Evolutionary conservation across 1,140 invertebrate species (phyloP).

Genomic region (Caenorhabditis tropicalis): DNA sequence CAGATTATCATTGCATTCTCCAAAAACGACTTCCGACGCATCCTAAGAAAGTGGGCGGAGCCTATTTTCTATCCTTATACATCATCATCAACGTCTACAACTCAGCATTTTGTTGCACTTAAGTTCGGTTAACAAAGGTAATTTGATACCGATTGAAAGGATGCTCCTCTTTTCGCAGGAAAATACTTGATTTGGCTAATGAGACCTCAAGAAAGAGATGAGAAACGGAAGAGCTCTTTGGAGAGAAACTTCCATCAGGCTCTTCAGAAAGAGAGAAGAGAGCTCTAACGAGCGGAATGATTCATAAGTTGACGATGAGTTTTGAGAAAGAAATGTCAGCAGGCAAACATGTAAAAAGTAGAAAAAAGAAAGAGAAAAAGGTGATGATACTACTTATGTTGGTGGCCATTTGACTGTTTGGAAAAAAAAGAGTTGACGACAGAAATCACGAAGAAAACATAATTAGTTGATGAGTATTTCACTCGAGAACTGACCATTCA

Average conservation of each 20-base stretch:
- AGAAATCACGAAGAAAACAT: too few species aligned
- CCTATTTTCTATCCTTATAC: not conserved
- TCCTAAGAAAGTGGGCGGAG: slow-evolving; percentile 8
- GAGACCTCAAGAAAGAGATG: not conserved
- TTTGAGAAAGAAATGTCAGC: not conserved
- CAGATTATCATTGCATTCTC: not conserved
- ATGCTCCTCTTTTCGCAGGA: not conserved
- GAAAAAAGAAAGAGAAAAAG: not conserved
- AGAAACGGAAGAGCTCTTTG: not conserved
- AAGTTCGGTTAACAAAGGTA: slow-evolving; percentile 27
- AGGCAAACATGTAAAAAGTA: not conserved
- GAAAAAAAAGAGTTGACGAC: not conserved
- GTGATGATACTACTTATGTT: not conserved
- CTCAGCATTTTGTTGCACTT: slow-evolving; percentile 22
- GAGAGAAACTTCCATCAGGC: slow-evolving; percentile 7
- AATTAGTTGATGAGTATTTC: too few species aligned
- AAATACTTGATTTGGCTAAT: slow-evolving; percentile 39
- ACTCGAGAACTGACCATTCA: too few species aligned
- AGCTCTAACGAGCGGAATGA: slow-evolving; percentile 28
- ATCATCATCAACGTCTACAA: slow-evolving; percentile 7
- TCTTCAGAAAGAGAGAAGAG: slow-evolving; percentile 1
- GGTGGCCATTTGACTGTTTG: not conserved
- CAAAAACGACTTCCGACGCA: too few species aligned
- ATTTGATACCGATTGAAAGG: slow-evolving; percentile 14
- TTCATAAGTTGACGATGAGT: slow-evolving; percentile 42